Percentiles rank a stretch among this genome's conserved stretches.
Conservation (phyloP, 2,113 vertebrate genomes). For the Eurystomus gularis region DNA sequence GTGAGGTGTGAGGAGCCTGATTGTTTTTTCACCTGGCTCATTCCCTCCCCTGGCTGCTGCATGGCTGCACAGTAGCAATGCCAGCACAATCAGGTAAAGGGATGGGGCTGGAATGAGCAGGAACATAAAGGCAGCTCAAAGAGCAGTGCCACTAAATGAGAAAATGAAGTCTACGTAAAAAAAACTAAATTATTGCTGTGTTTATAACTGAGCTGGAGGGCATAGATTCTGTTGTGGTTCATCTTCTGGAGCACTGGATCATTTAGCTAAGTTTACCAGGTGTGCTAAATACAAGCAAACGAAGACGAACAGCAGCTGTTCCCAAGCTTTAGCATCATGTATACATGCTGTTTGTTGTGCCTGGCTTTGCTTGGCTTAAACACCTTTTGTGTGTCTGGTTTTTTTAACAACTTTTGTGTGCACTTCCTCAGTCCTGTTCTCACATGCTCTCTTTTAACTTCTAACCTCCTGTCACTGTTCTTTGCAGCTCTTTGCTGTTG, state of each 20-base stretch:
- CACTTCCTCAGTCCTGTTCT: background rate
- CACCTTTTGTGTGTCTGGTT: background rate
- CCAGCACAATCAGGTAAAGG: background rate
- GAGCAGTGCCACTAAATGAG: background rate
- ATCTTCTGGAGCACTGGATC: background rate
- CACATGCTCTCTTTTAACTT: background rate
- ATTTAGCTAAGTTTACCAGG: background rate
- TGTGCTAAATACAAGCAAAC: background rate
- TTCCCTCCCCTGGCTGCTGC: background rate
- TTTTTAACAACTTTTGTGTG: background rate
- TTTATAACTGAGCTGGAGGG: background rate
- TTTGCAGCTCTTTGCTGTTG: background rate
- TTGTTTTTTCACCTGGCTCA: background rate
- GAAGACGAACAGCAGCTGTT: background rate
- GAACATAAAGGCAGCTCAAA: background rate
- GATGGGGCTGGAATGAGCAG: background rate
- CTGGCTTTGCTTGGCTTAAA: background rate
- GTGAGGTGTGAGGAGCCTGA: background rate
- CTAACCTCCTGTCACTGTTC: fast-evolving
- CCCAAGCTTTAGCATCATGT: background rate
- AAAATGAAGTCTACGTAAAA: background rate
- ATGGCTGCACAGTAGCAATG: background rate
- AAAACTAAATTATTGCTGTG: background rate
- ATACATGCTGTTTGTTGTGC: background rate
- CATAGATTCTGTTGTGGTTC: background rate